A percentile compares a stretch with the other conserved stretches of the same genome.
These are phyloP conservation scores for Stratiomys singularior DNA, from an alignment of 2,888 invertebrate genomes.

Conservation along the genomic window DNA sequence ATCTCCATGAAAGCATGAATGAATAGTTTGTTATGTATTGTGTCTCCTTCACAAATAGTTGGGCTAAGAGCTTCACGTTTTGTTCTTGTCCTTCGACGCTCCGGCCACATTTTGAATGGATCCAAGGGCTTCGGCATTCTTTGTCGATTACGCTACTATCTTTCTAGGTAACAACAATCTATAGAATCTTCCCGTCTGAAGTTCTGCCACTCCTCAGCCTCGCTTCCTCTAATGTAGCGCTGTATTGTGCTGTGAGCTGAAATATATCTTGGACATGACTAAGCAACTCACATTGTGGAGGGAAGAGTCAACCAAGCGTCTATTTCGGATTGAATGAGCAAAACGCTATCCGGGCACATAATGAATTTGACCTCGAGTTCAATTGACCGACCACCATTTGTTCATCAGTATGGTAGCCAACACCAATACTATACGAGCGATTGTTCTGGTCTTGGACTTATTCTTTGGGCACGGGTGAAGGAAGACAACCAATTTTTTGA, in stretches of 20 bases:
- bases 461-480: neutral
- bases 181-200: neutral
- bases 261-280: neutral
- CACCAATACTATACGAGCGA: neutral
- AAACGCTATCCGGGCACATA: constrained; percentile 44
- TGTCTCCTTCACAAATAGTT: neutral
- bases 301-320: neutral
- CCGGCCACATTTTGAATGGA: neutral
- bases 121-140: neutral
- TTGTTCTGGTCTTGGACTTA: neutral
- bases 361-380: constrained; percentile 47
- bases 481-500: neutral
- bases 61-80: neutral
- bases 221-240: neutral
- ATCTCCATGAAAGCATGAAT: constrained; percentile 3
- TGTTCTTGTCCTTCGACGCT: neutral
- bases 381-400: constrained; percentile 40
- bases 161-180: neutral
- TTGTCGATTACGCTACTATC: neutral
- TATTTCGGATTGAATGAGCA: constrained; percentile 23
- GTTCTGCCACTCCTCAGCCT: neutral
- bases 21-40: neutral
- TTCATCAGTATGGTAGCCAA: neutral
- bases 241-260: neutral
- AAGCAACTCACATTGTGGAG: neutral